These are phyloP conservation scores for Synanthedon myopaeformis DNA, from an alignment of 2,888 invertebrate species.

Conservation along the genomic window DNA sequence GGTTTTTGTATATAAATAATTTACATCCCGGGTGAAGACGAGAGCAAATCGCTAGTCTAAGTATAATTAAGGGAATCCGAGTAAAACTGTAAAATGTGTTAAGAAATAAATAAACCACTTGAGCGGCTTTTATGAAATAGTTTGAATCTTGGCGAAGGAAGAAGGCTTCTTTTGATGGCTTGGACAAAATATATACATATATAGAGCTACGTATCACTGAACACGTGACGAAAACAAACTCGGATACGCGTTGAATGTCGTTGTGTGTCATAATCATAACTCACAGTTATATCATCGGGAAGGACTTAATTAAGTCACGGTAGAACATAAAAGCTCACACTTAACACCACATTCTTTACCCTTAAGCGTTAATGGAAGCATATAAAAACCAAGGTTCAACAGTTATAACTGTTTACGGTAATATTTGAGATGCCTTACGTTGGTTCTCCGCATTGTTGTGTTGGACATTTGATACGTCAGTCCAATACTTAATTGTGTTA, in stretches of 20 bases:
- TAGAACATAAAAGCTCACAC: slow-evolving; percentile 40
- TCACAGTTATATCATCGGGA: slow-evolving; percentile 28
- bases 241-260: no score
- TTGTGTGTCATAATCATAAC: slow-evolving; percentile 13
- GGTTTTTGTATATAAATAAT: no score
- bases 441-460: slow-evolving; percentile 18
- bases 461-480: neutral
- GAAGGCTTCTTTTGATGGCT: no score
- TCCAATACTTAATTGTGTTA: no score
- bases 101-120: no score
- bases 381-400: slow-evolving; percentile 37
- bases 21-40: no score
- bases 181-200: no score
- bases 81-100: no score
- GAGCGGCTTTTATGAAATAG: no score
- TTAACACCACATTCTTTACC: slow-evolving; percentile 40
- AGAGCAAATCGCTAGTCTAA: no score
- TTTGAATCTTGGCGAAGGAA: no score
- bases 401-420: slow-evolving; percentile 16
- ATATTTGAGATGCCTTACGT: slow-evolving; percentile 27
- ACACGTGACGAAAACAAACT: neutral
- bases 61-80: no score
- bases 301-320: slow-evolving; percentile 42
- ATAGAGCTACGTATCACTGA: neutral
- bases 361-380: slow-evolving; percentile 28